These are phyloP conservation scores for Brachionus manjavacas DNA, from an alignment of 1,140 invertebrate genomes.

Conservation along the genomic window DNA sequence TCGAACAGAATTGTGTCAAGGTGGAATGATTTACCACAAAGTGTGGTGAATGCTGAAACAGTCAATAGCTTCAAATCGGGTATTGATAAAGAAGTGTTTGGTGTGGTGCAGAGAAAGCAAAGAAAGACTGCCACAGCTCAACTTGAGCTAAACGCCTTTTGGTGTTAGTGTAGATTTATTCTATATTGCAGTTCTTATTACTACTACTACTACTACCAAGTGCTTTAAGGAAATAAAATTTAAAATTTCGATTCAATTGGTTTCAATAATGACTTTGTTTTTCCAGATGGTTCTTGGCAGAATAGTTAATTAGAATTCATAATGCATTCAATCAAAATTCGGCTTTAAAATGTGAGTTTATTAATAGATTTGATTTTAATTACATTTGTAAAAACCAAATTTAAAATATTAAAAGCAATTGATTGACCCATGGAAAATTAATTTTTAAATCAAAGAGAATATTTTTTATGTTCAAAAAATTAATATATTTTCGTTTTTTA, in stretches of 20 bases:
- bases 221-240: not conserved
- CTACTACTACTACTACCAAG: no score
- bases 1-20: no score
- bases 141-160: no score
- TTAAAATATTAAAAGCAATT: not conserved
- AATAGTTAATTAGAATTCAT: not conserved
- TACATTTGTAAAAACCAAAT: not conserved
- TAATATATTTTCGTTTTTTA: not conserved
- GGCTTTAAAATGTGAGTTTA: not conserved
- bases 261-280: not conserved
- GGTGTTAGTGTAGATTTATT: no score
- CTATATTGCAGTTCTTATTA: no score
- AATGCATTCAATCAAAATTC: not conserved
- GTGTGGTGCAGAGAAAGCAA: no score
- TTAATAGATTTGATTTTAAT: not conserved
- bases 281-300: not conserved
- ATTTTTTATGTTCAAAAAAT: not conserved
- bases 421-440: not conserved
- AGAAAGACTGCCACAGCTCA: no score
- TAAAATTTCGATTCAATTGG: not conserved
- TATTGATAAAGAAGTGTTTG: no score
- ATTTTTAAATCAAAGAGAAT: not conserved
- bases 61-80: no score
- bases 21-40: no score
- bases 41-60: no score